Base-by-base conservation (phyloP, 1,140 invertebrate species). In the Anagrus nilaparvatae region DNA sequence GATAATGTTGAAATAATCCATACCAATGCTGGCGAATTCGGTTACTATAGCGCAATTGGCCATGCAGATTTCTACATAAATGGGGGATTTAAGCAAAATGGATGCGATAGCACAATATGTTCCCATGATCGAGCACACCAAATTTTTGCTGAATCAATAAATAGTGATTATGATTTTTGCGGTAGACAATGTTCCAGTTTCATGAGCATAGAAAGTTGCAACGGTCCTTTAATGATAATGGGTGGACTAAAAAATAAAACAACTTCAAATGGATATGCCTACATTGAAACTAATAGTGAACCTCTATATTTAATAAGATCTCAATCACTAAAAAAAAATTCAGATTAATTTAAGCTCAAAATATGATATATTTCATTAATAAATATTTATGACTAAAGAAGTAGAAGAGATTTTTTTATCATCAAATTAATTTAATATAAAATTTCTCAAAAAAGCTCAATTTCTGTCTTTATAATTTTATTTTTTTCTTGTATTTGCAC, bases 41-140 rank as follows among this genome's bases (percentile, higher is more conserved):
- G 75, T 0, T 62, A 68, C 46, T 43, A 36, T 3, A 63, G 69
- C 13, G 56, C 64, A 0, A 53, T 71, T 16, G 76, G 76, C 4
- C 62, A 76, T 52, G 64, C 62, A 12, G 71, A 77, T 48, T 78
- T 77, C 52, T 77, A 70, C 54, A 65, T 70, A 1, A 82, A 83
- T 53, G 79, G 78, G 20, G 79, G 77, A 5, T 62, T 59, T 2
- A 50, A 61, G 6, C 84, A 87, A 54, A 77, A 79, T 5, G 83
- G 82, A 3, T 87, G 84, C 42, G 56, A 53, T 1, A n/a, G n/a
- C 2, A 39, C 46, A 3, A 27, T n/a, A 1, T 59, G 57, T 35
- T 52, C 53, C 5, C 58, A 60, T 30, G 16, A 40, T 3, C 47
- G 58, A 9, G 44, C 49, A 8, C 54, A 42, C 31, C 14, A 49